Percentiles rank a stretch among this genome's conserved stretches.
phyloP scores from a whole-genome alignment of 2,797 vertebrate species.

The Eospalax fontanierii region DNA sequence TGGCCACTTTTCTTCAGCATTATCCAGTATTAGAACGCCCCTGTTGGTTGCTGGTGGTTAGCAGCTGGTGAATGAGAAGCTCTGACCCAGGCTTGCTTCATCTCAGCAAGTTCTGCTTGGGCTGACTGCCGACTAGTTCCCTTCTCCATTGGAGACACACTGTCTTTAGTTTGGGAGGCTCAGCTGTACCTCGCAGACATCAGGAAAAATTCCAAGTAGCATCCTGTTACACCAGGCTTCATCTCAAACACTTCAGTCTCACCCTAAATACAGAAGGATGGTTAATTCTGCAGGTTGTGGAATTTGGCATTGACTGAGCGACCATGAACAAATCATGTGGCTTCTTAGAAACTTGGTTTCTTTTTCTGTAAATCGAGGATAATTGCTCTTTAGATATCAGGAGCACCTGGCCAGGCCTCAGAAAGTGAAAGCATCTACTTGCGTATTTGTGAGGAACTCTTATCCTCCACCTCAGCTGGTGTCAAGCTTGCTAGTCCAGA shows the following conservation, averaged over 20 bases:
- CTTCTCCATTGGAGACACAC: background rate
- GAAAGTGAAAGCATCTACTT: background rate
- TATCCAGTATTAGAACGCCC: background rate
- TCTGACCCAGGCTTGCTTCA: background rate
- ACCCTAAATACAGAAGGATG: background rate
- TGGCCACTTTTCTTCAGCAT: background rate
- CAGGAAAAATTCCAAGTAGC: slow-evolving; percentile 47
- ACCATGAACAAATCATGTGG: background rate
- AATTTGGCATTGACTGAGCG: background rate
- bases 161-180: slow-evolving; percentile 36
- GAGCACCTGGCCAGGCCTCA: background rate
- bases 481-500: background rate
- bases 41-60: background rate
- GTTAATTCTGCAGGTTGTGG: background rate
- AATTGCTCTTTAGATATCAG: background rate
- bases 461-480: background rate
- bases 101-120: background rate
- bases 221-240: background rate
- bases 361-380: background rate
- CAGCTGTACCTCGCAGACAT: background rate
- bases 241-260: background rate
- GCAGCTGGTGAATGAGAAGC: background rate
- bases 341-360: background rate
- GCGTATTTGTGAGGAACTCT: background rate
- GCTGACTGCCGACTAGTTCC: background rate